These are phyloP conservation scores for Eulithis testata DNA, from an alignment of 2,888 invertebrate genomes.

Conservation along the genomic window DNA sequence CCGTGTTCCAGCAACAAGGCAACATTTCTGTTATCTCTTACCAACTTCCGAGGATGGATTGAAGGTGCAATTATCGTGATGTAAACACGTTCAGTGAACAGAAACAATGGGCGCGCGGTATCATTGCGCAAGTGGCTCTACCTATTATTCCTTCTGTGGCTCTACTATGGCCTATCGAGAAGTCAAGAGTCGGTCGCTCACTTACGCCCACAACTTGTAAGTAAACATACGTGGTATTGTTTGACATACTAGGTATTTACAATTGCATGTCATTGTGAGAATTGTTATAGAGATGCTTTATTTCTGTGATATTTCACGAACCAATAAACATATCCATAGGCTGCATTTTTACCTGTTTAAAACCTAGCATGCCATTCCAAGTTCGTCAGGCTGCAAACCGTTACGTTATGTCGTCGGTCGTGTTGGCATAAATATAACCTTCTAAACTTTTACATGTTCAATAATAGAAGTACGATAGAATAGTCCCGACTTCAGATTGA, in stretches of 20 bases:
- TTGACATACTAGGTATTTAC: background rate
- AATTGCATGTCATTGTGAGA: too few relatives aligned
- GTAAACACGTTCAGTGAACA: constrained; percentile 47
- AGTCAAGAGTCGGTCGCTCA: constrained; percentile 30
- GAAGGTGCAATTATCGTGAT: constrained; percentile 45
- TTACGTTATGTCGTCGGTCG: too few relatives aligned
- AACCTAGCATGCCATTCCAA: too few relatives aligned
- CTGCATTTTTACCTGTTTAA: too few relatives aligned
- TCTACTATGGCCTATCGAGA: constrained; percentile 43
- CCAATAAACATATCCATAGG: too few relatives aligned
- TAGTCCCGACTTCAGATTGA: constrained; percentile 2
- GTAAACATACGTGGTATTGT: constrained; percentile 7
- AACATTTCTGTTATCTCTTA: constrained; percentile 25
- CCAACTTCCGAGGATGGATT: constrained; percentile 33
- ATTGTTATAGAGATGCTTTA: too few relatives aligned
- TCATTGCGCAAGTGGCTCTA: constrained; percentile 59
- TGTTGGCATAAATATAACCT: too few relatives aligned
- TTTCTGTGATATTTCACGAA: too few relatives aligned
- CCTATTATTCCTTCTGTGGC: constrained; percentile 55
- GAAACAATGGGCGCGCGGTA: constrained; percentile 52
- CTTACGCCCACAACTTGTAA: constrained; percentile 26
- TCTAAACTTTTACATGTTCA: too few relatives aligned
- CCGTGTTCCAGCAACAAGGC: constrained; percentile 5
- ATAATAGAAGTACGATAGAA: too few relatives aligned
- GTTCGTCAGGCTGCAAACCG: too few relatives aligned